Evolutionary conservation across 2,888 invertebrate genomes (phyloP).

Genomic region (Salticus scenicus): DNA sequence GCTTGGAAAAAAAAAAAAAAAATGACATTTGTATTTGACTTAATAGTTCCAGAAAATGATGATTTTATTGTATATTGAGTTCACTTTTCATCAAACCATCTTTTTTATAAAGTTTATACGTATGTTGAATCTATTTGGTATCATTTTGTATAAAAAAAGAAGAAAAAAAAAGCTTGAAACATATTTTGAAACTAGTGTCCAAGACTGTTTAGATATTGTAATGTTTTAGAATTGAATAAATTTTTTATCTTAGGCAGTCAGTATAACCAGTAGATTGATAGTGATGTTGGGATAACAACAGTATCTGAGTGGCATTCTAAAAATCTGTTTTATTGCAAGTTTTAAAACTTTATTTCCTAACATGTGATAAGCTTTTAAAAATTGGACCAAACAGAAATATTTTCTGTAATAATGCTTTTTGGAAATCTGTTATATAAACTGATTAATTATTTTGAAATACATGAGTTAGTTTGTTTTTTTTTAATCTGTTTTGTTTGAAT

Average conservation of each 20-base stretch:
- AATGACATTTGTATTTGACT: background rate
- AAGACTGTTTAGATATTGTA: background rate
- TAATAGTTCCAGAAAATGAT: background rate
- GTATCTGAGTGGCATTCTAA: no score
- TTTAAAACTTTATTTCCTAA: no score
- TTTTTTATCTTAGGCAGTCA: background rate
- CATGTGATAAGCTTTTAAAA: no score
- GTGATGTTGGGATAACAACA: no score
- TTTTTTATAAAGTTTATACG: background rate
- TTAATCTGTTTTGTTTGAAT: no score
- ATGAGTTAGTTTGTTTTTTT: no score
- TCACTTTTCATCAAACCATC: background rate
- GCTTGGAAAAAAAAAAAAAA: background rate
- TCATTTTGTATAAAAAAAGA: constrained; percentile 1
- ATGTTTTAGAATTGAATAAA: background rate
- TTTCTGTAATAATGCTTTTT: no score
- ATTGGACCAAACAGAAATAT: no score
- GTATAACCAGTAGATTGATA: background rate
- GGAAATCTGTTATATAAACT: no score
- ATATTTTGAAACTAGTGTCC: background rate
- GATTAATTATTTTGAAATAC: no score
- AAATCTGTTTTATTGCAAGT: no score
- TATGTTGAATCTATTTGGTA: constrained; percentile 5
- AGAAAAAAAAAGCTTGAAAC: background rate
- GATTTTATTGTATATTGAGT: background rate